Base-by-base conservation (phyloP, 2,113 vertebrate species). In the Actenoides hombroni region DNA sequence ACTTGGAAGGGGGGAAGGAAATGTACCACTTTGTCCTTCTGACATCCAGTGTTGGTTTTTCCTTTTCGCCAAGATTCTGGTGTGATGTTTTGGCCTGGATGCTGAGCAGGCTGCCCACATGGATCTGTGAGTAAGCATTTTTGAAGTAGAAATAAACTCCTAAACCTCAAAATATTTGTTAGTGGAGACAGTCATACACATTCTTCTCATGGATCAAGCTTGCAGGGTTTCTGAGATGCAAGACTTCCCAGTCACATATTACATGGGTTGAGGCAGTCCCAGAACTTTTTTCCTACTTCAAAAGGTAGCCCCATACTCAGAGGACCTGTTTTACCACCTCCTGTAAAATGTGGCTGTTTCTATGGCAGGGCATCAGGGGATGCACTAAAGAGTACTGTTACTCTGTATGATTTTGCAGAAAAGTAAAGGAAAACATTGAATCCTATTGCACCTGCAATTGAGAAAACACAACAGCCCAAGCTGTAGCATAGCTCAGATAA, bases 61-160 rank as follows among this genome's bases (percentile, higher is more conserved):
- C 15, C 46, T 19, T 79, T 87, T 83, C 18, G 6, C 5, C 0
- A 0, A 42, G 37, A n/a, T 48, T 60, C 28, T 19, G 82, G 6
- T 48, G 21, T 16, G 20, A 13, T 18, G 11, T 10, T 79, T 3
- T 42, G 25, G 26, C 18, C 17, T 63, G 31, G 5, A 6, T 46
- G 21, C 9, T 21, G 5, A 26, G n/a, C 28, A 49, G 37, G 5
- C 25, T 78, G 23, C 10, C 29, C 2, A 0, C 9, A n/a, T 6
- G 35, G 28, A 49, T 7, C 4, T 71, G 10, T 42, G 10, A 71
- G 18, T 2, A 23, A 35, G 10, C 21, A 42, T 8, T 57, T 82
- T 42, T 65, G 40, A 18, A 83, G 19, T 9, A 90, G 49, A 46
- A 85, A 65, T 39, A 69, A 68, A 79, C 12, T 56, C 20, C 9